Percentiles rank a stretch among this genome's conserved stretches.
Conservation (phyloP, 2,888 invertebrate species). For the Loripinus fragilis region DNA sequence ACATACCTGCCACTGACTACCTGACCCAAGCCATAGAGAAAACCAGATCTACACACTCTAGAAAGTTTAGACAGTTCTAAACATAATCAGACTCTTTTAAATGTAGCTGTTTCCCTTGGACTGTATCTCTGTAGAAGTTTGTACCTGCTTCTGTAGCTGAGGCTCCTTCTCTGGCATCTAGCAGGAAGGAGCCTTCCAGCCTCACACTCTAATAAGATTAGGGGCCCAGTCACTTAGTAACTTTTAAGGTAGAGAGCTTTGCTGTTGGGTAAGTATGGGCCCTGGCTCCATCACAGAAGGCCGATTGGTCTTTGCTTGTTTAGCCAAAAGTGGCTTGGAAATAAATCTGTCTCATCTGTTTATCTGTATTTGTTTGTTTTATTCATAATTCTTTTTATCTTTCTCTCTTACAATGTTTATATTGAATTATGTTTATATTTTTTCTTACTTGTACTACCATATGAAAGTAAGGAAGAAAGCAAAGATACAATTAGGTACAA, state of each 20-base stretch:
- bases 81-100: not conserved
- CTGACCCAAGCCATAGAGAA: not conserved
- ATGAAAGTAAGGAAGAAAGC: too few relatives aligned
- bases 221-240: not conserved
- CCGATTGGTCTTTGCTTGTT: conserved; percentile 7
- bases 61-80: too few relatives aligned
- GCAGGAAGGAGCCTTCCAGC: not conserved
- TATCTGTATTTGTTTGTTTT: too few relatives aligned
- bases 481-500: too few relatives aligned
- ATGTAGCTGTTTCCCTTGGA: not conserved
- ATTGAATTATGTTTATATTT: too few relatives aligned
- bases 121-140: not conserved
- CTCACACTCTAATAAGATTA: conserved; percentile 2
- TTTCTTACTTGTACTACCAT: too few relatives aligned
- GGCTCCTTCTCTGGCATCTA: not conserved
- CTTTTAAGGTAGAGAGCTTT: not conserved
- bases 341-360: too few relatives aligned
- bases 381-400: too few relatives aligned
- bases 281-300: conserved; percentile 14
- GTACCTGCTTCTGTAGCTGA: not conserved
- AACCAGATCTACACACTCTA: conserved; percentile 1
- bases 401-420: too few relatives aligned
- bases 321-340: too few relatives aligned
- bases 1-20: not conserved
- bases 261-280: conserved; percentile 13